phyloP scores from a whole-genome alignment of 2,888 invertebrate species.

The Drosophila barbarae region DNA sequence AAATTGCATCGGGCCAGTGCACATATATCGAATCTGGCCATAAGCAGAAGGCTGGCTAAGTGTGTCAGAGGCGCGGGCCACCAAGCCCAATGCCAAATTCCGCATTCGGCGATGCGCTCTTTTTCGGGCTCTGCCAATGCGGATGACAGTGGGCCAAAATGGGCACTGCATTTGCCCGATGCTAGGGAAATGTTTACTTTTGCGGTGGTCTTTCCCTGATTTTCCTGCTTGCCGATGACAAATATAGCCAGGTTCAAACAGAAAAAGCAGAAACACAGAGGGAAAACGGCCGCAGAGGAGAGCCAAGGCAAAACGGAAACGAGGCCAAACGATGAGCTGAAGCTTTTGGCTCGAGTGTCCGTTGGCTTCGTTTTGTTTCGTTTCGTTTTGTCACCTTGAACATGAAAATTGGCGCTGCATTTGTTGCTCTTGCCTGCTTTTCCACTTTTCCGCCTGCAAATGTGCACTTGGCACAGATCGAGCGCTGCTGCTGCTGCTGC shows the following conservation, averaged over 20 bases:
- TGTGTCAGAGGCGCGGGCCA: slow-evolving; percentile 51
- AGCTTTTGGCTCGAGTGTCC: slow-evolving; percentile 64
- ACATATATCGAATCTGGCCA: slow-evolving; percentile 37
- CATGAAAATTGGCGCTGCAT: slow-evolving; percentile 65
- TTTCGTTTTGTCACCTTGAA: slow-evolving; percentile 71
- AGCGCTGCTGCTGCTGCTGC: not conserved
- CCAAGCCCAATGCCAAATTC: slow-evolving; percentile 55
- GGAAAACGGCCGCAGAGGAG: slow-evolving; percentile 3
- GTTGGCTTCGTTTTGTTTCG: slow-evolving; percentile 46
- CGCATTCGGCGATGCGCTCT: slow-evolving; percentile 49
- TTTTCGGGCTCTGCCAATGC: slow-evolving; percentile 40
- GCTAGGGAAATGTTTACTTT: slow-evolving; percentile 14
- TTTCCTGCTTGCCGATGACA: slow-evolving; percentile 16
- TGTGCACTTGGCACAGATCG: slow-evolving; percentile 76
- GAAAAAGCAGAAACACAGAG: slow-evolving; percentile 9
- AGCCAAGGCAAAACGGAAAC: slow-evolving; percentile 37
- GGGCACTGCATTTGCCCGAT: slow-evolving; percentile 7
- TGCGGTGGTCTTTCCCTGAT: slow-evolving; percentile 17
- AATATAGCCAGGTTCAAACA: slow-evolving; percentile 43
- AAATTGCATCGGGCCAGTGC: slow-evolving; percentile 10
- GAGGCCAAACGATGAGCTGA: slow-evolving; percentile 57
- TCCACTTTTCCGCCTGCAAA: slow-evolving; percentile 35
- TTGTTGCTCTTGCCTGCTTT: slow-evolving; percentile 37
- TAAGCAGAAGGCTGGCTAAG: slow-evolving; percentile 47
- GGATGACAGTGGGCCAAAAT: slow-evolving; percentile 30